Evolutionary conservation across 2,113 vertebrate genomes (phyloP).

Genomic region (Bambusicola thoracicus): DNA sequence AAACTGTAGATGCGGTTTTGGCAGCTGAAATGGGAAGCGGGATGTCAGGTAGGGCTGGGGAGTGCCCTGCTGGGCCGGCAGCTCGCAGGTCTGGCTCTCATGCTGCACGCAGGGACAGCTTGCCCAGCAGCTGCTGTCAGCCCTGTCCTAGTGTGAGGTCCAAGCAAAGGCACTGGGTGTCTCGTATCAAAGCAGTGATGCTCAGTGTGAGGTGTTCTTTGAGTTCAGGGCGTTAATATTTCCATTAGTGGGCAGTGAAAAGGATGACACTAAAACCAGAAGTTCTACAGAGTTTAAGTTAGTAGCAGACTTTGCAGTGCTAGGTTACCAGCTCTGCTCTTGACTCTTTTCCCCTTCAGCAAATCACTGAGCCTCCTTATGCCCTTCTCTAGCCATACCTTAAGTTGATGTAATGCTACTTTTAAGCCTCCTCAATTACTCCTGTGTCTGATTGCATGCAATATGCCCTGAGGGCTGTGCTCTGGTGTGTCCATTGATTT

Average conservation of each 20-base stretch:
- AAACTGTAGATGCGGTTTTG: not conserved
- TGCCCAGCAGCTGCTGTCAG: not conserved
- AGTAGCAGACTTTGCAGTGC: not conserved
- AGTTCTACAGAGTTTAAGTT: not conserved
- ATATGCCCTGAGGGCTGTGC: not conserved
- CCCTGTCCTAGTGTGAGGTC: not conserved
- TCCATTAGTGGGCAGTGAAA: not conserved
- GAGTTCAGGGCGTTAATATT: not conserved
- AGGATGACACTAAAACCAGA: not conserved
- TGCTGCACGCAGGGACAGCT: not conserved
- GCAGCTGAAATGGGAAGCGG: not conserved
- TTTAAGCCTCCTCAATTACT: not conserved
- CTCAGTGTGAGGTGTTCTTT: not conserved
- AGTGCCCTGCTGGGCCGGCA: not conserved
- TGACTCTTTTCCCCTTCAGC: not conserved
- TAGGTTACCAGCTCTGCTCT: not conserved
- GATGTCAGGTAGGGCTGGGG: not conserved
- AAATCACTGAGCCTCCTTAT: not conserved
- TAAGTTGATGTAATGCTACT: not conserved
- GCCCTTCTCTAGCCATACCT: not conserved
- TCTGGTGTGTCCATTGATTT: not conserved
- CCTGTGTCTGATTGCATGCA: not conserved
- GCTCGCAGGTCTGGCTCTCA: not conserved
- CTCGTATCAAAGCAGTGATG: accelerated
- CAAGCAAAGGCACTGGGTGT: not conserved